Conservation (phyloP, 1,140 invertebrate species). For the Acyrthosiphon pisum region DNA sequence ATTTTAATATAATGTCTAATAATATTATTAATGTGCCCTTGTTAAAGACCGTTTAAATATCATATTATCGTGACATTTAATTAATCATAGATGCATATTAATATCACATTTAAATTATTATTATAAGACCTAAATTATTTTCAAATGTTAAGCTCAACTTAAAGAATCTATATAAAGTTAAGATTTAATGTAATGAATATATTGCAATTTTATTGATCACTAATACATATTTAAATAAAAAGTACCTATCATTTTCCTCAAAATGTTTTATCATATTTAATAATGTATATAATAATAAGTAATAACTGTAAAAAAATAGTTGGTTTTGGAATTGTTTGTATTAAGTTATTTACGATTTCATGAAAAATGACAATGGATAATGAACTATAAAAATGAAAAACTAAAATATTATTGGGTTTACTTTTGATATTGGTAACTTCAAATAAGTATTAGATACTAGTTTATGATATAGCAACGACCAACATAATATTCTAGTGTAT, state of each 20-base stretch:
- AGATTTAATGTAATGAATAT: not conserved
- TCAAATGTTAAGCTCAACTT: not conserved
- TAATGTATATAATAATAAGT: not conserved
- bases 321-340: not conserved
- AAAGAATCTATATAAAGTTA: not conserved
- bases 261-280: not conserved
- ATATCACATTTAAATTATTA: not conserved
- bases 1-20: not conserved
- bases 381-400: not conserved
- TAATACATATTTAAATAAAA: not conserved
- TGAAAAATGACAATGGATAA: not conserved
- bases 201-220: not conserved
- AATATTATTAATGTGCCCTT: not conserved
- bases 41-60: conserved; percentile 19
- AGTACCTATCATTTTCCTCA: not conserved
- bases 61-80: not conserved
- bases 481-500: not conserved
- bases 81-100: not conserved
- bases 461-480: too few relatives aligned
- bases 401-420: not conserved
- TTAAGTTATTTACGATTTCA: not conserved
- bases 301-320: not conserved
- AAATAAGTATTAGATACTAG: too few relatives aligned
- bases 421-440: not conserved
- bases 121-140: not conserved